These are phyloP conservation scores for Odontamblyopus lacepedii DNA, from an alignment of 2,797 vertebrate genomes.

Conservation along the genomic window DNA sequence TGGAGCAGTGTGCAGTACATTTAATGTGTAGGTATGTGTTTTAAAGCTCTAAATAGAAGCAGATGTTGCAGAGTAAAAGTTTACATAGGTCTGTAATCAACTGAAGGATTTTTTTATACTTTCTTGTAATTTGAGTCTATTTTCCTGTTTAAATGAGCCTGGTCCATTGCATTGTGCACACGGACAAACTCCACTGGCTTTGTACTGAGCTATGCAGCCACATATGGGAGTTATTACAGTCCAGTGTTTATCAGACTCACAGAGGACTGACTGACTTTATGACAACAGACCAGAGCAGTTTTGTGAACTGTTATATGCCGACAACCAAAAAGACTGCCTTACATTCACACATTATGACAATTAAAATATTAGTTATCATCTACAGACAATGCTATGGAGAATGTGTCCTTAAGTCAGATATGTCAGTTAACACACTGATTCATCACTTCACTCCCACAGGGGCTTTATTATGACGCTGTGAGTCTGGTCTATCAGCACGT, in stretches of 20 bases:
- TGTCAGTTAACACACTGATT: constrained; percentile 11
- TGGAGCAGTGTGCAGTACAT: constrained; percentile 45
- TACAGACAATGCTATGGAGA: not conserved
- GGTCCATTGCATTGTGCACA: constrained; percentile 56
- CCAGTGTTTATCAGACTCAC: constrained; percentile 68
- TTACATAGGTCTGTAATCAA: constrained; percentile 80
- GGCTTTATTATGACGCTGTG: constrained; percentile 40
- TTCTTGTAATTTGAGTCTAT: constrained; percentile 66
- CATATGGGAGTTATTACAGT: constrained; percentile 77
- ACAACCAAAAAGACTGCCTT: constrained; percentile 14
- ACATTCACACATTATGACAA: not conserved
- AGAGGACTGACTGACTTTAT: constrained; percentile 51
- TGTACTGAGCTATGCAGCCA: constrained; percentile 68
- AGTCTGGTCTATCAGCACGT: constrained; percentile 21
- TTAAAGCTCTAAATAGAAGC: constrained; percentile 82
- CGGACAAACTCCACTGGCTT: constrained; percentile 45
- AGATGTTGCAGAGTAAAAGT: constrained; percentile 75
- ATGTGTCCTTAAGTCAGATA: not conserved
- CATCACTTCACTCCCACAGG: constrained; percentile 12
- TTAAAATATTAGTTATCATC: not conserved
- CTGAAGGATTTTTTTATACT: constrained; percentile 38
- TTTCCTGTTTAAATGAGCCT: constrained; percentile 68
- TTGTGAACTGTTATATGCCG: constrained; percentile 30
- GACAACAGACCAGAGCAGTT: constrained; percentile 50
- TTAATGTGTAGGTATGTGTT: constrained; percentile 76